Evolutionary conservation across 2,113 vertebrate species (phyloP), one percentile per base, ranked within the genome.

Genomic region (Rhinolophus sinicus): DNA sequence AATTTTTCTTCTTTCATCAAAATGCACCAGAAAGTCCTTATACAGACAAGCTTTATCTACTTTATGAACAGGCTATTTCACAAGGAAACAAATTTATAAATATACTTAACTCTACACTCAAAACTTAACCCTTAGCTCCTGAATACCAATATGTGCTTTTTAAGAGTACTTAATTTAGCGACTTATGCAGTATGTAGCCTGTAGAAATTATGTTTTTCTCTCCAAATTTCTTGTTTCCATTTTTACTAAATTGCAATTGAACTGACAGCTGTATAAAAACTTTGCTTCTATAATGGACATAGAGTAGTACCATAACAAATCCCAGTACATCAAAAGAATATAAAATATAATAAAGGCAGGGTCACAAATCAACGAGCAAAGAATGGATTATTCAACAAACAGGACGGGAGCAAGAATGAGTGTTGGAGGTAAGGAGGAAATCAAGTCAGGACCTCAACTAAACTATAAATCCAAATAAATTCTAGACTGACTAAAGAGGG

Each of bases 1-100:
- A 98, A 98, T 97, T 94, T 95, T 96, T 94, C 97, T 97, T 92
- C 97, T 97, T 92, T 77, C 90, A 75, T 90, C 94, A 83, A 97
- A 96, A 97, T 88, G 84, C 82, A 94, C 78, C 96, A 95, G 47
- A 97, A 70, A 96, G 26, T 85, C 56, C 86, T 90, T 54, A 96
- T 16, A 97, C 96, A 98, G 82, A 76, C 62, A 92, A 93, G 35
- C 38, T 69, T 89, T 50, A 91, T 50, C 52, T 89, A 24, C 84
- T 67, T 62, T 73, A 73, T 50, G 35, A 94, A 95, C 14, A 81
- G 52, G 88, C 26, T 81, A 82, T 58, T 94, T 95, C 82, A 77
- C 15, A n/a, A 83, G 73, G 75, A 93, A 95, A 83, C 10, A 87
- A 62, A 96, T 77, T 88, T 72, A 88, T n/a, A 90, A 95, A 85